phyloP scores from a whole-genome alignment of 1,140 invertebrate genomes.

The Coboldia fuscipes region DNA sequence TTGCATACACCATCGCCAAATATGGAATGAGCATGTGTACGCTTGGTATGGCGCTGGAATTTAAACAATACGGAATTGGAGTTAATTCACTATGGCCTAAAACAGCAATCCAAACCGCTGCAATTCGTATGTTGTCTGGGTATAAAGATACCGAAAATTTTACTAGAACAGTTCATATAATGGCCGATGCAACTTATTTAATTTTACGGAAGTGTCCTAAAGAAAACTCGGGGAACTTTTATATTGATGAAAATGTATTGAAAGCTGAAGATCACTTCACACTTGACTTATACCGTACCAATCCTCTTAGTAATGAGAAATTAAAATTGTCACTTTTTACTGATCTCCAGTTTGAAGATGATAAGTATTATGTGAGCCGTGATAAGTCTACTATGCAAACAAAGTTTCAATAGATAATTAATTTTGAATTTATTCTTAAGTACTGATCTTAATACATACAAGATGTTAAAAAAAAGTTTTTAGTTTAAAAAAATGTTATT shows the following conservation, averaged over 20 bases:
- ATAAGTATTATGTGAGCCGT: no score
- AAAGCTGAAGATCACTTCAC: no score
- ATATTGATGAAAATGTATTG: slow-evolving; percentile 83
- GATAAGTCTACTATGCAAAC: no score
- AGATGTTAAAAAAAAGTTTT: no score
- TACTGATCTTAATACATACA: no score
- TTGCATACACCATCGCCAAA: slow-evolving; percentile 96
- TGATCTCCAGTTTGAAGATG: no score
- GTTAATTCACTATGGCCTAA: slow-evolving; percentile 96
- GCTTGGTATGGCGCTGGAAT: slow-evolving; percentile 88
- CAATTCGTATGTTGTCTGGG: slow-evolving; percentile 85
- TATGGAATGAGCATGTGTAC: slow-evolving; percentile 99
- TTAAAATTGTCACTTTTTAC: no score
- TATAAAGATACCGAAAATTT: slow-evolving; percentile 31
- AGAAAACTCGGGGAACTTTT: slow-evolving; percentile 68
- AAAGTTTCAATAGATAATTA: no score
- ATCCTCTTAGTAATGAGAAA: no score
- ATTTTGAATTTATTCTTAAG: no score
- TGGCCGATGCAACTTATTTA: slow-evolving; percentile 87
- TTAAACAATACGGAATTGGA: slow-evolving; percentile 59
- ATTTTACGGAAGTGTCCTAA: slow-evolving; percentile 58
- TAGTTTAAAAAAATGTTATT: no score
- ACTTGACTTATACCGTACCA: no score
- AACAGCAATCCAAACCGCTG: slow-evolving; percentile 88
- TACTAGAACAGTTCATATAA: slow-evolving; percentile 74